Evolutionary conservation across 2,113 vertebrate species (phyloP), one percentile per base, ranked within the genome.

Genomic region (Pterocles burchelli): DNA sequence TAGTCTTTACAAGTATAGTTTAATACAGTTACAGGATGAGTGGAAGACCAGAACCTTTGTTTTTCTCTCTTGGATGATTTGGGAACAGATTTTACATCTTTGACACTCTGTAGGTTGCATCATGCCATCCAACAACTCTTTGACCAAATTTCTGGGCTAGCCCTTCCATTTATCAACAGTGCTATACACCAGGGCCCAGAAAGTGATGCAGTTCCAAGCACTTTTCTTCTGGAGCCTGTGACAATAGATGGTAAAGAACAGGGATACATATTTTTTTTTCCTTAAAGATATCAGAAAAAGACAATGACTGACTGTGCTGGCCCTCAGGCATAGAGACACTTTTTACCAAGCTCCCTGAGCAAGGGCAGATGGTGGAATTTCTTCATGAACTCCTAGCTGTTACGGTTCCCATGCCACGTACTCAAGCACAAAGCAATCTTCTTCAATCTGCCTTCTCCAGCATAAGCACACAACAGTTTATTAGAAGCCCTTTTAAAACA

Each of bases 1-100:
- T 41, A 41, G 9, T 49, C 49, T 52, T 70, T 73, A 65, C 11
- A 70, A 4, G 7, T 73, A 33, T 18, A 55, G 26, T 46, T n/a
- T 34, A 63, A 62, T 41, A 36, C 4, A 61, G 31, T 57, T 63
- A n/a, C 11, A 82, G 4, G 16, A 2, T 3, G 9, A 65, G 14
- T 0, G 0, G 34, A 76, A n/a, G 26, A 77, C 22, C 21, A 71
- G 8, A 21, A 21, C 11, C n/a, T 61, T 22, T 34, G 10, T 0
- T 77, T 80, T 88, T 43, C 6, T 70, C 28, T 62, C n/a, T 66
- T 54, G n/a, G 55, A 52, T 70, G 24, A 41, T 13, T 8, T 57
- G n/a, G 9, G 24, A 84, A 71, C 3, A 31, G 31, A 54, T 78
- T 77, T 81, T 66, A 49, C 17, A 13, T 68, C 21, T 68, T 68